Conservation (phyloP, 2,113 vertebrate species). For the Prunella himalayana region DNA sequence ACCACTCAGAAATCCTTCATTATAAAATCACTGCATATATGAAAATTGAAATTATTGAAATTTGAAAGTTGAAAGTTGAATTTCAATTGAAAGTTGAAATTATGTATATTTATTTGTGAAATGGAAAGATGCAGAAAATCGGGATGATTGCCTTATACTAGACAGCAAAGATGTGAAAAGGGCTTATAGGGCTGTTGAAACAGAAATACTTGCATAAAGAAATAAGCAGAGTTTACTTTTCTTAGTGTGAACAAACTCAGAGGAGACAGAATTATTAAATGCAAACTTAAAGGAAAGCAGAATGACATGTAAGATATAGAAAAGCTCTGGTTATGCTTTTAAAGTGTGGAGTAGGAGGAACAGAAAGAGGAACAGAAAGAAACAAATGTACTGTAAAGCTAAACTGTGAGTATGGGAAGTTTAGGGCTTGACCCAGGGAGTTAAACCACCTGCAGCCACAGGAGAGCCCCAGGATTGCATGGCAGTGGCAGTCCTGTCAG, state of each 20-base stretch:
- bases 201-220: neutral
- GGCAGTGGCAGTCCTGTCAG: neutral
- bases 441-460: neutral
- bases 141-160: neutral
- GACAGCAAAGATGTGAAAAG: neutral
- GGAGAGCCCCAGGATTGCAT: neutral
- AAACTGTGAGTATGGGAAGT: neutral
- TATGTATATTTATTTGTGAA: neutral
- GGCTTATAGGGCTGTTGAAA: neutral
- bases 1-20: neutral
- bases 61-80: too few species aligned
- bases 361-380: neutral
- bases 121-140: neutral
- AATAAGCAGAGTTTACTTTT: neutral
- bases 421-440: neutral
- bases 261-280: neutral
- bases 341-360: neutral
- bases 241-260: neutral
- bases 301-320: neutral
- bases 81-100: too few species aligned
- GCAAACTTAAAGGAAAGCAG: neutral
- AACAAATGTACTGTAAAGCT: neutral
- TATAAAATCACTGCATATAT: neutral
- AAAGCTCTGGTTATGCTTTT: neutral
- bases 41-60: conserved; percentile 26